Conservation (phyloP, 2,797 vertebrate species). For the Delichon dasypus region DNA sequence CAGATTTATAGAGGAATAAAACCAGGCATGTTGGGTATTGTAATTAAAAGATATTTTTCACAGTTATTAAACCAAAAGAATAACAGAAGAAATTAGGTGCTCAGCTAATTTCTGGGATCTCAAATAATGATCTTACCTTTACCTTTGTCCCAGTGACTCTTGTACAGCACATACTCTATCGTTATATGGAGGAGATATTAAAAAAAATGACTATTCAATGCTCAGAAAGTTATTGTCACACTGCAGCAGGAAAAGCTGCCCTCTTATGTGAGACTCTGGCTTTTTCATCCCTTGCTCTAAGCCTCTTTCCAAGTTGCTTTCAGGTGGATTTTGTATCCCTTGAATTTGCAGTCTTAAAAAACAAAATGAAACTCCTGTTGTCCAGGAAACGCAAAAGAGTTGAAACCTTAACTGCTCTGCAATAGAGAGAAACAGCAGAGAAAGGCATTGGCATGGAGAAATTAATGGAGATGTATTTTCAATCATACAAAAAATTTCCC, state of each 20-base stretch:
- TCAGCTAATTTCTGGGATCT: background rate
- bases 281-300: background rate
- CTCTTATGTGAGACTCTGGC: background rate
- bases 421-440: background rate
- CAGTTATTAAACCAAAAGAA: background rate
- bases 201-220: fast-evolving
- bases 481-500: background rate
- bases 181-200: background rate
- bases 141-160: background rate
- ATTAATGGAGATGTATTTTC: background rate
- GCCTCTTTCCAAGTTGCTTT: background rate
- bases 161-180: fast-evolving
- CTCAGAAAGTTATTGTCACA: background rate
- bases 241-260: background rate
- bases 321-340: background rate
- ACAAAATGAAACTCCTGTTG: background rate
- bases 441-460: background rate
- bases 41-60: background rate
- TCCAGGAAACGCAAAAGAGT: background rate
- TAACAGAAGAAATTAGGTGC: background rate
- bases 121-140: background rate
- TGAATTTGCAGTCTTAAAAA: background rate
- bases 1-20: background rate
- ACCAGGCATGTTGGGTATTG: background rate
- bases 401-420: background rate